Conservation (phyloP, 2,888 invertebrate genomes). For the Zootermopsis nevadensis region DNA sequence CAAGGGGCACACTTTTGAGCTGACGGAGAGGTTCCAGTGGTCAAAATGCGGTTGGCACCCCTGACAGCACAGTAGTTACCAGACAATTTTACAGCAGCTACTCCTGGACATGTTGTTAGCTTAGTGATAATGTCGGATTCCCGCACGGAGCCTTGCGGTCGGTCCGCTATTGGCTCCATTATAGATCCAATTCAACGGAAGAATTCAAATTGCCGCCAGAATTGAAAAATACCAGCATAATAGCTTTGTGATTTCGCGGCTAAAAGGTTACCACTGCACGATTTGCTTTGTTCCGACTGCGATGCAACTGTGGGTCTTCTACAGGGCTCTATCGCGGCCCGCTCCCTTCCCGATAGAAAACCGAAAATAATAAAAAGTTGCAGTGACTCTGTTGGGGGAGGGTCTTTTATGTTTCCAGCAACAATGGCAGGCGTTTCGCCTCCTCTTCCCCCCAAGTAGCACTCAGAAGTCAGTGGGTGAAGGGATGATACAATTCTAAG, state of each 20-base stretch:
- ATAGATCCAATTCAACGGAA: conserved; percentile 36
- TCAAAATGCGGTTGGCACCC: neutral
- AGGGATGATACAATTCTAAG: neutral
- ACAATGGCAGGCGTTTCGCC: conserved; percentile 11
- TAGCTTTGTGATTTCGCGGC: conserved; percentile 25
- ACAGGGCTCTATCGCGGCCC: neutral
- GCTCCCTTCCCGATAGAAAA: neutral
- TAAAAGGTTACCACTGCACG: conserved; percentile 27
- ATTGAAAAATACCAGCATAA: conserved; percentile 33
- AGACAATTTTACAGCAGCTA: neutral
- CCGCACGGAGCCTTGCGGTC: conserved; percentile 11
- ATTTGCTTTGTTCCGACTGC: neutral
- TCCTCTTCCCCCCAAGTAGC: neutral
- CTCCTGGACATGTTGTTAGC: conserved; percentile 5
- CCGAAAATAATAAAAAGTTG: conserved; percentile 29
- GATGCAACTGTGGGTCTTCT: neutral
- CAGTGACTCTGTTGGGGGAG: neutral
- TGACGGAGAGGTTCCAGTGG: too few relatives aligned
- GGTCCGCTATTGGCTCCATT: neutral
- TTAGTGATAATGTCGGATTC: neutral
- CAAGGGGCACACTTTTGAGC: too few relatives aligned
- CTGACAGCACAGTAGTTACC: conserved; percentile 26
- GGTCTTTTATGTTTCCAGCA: neutral
- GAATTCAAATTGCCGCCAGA: conserved; percentile 37
- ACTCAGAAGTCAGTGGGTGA: neutral